phyloP scores from a whole-genome alignment of 2,113 vertebrate genomes.

The Mus musculus region GRCm39 chr10:90065501-90066000 shows the following conservation, averaged over 20 bases:
- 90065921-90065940: neutral
- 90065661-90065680: neutral
- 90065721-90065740: neutral
- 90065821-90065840: neutral
- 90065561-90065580: constrained; percentile 23
- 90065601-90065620: neutral
- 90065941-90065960: neutral
- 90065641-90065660: neutral
- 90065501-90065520: neutral
- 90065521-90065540: neutral
- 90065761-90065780: neutral
- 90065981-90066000: neutral
- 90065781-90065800: neutral
- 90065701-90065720: neutral
- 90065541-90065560: neutral
- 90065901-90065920: neutral
- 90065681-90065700: neutral
- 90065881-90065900: neutral
- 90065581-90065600: neutral
- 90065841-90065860: neutral
- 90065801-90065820: neutral
- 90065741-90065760: neutral
- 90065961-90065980: neutral
- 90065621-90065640: neutral
- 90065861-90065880: neutral